A percentile compares a stretch with the other conserved stretches of the same genome.
Conservation (phyloP, 2,797 vertebrate genomes). For the Zenarchopterus dispar region DNA sequence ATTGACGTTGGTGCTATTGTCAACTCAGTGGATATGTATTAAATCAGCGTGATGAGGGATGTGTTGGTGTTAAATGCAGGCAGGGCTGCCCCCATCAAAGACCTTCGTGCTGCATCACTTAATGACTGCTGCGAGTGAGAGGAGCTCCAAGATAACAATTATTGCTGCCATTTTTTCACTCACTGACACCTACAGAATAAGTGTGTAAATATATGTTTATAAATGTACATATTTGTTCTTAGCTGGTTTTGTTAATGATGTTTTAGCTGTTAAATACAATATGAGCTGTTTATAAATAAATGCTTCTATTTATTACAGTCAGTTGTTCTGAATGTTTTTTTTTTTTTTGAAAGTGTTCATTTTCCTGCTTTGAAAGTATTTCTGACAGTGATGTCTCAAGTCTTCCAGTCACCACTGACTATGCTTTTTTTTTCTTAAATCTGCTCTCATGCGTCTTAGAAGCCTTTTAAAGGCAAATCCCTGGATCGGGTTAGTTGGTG, state of each 20-base stretch:
- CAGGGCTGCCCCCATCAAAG: constrained; percentile 10
- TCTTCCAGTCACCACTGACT: too few relatives aligned
- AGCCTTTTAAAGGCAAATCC: too few relatives aligned
- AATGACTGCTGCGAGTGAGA: constrained; percentile 6
- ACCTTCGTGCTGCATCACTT: constrained; percentile 1
- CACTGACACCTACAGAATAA: constrained; percentile 21
- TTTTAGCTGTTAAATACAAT: constrained; percentile 34
- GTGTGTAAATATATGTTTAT: constrained; percentile 76
- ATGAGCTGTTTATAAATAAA: constrained; percentile 75
- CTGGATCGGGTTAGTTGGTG: too few relatives aligned
- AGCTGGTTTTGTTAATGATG: constrained; percentile 30
- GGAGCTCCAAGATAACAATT: constrained; percentile 1
- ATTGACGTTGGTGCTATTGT: constrained; percentile 42
- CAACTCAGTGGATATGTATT: constrained; percentile 32
- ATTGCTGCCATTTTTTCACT: constrained; percentile 18
- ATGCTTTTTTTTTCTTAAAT: too few relatives aligned
- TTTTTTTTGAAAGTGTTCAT: not conserved
- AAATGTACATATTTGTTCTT: constrained; percentile 74
- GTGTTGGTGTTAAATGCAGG: not conserved
- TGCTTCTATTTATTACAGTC: constrained; percentile 79
- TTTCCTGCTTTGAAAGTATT: too few relatives aligned
- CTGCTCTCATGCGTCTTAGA: too few relatives aligned
- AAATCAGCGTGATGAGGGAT: constrained; percentile 12
- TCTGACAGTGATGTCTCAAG: too few relatives aligned
- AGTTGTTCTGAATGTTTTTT: constrained; percentile 6